Evolutionary conservation across 2,113 vertebrate genomes (phyloP).

Genomic region (Eira barbara): DNA sequence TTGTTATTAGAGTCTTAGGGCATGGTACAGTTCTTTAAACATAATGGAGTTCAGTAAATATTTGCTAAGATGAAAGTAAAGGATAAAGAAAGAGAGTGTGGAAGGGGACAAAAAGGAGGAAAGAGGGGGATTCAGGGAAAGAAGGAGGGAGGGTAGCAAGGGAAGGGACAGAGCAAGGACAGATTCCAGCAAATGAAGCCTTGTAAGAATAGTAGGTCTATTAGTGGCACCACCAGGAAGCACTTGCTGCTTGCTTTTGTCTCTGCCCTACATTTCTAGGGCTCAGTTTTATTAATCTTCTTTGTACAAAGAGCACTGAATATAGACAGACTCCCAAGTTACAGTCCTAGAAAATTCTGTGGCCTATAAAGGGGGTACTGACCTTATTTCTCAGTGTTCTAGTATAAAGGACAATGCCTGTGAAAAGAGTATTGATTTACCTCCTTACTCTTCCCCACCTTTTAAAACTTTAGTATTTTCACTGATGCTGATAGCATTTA

Average conservation of each 20-base stretch:
- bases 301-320: neutral
- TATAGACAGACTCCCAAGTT: constrained; percentile 1
- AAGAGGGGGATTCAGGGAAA: neutral
- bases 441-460: neutral
- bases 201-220: neutral
- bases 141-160: neutral
- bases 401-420: neutral
- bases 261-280: neutral
- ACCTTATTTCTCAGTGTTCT: neutral
- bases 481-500: neutral
- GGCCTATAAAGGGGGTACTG: neutral
- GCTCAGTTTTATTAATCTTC: neutral
- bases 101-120: neutral
- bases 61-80: neutral
- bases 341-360: neutral
- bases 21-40: neutral
- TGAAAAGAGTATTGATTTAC: neutral
- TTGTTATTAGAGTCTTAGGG: neutral
- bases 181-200: neutral
- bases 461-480: neutral
- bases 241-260: neutral
- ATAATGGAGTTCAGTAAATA: neutral
- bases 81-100: neutral
- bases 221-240: neutral
- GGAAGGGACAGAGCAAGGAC: neutral